A percentile compares a stretch with the other conserved stretches of the same genome.
phyloP scores from a whole-genome alignment of 1,140 invertebrate species.

The Pteromalus puparum region DNA sequence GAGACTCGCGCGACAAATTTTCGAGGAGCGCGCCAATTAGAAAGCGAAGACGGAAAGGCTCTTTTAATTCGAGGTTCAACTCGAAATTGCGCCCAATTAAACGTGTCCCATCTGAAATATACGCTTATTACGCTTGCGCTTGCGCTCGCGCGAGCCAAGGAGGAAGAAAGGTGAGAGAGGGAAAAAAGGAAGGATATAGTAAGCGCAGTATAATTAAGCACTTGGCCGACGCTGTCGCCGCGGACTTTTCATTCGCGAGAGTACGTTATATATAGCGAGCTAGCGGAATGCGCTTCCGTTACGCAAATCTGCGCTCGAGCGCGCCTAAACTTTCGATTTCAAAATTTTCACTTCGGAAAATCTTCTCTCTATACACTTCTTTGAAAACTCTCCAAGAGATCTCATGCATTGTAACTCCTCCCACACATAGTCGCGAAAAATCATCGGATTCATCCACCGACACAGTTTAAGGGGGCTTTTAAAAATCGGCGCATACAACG shows the following conservation, averaged over 20 bases:
- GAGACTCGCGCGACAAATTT: constrained; percentile 35
- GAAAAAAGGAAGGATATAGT: constrained; percentile 17
- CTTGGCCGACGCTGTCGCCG: neutral
- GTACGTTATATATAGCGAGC: neutral
- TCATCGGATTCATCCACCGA: no score
- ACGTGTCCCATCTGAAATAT: neutral
- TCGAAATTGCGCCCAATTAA: constrained; percentile 41
- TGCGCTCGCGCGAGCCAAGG: neutral
- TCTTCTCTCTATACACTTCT: neutral
- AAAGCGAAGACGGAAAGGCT: constrained; percentile 37
- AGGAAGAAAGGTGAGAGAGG: neutral
- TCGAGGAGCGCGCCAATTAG: constrained; percentile 29
- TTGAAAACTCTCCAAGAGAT: no score
- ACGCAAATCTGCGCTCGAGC: neutral
- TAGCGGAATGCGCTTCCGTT: constrained; percentile 7
- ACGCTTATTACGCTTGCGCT: constrained; percentile 16
- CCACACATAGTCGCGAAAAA: no score
- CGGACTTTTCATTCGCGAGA: constrained; percentile 3
- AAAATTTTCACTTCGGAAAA: constrained; percentile 27
- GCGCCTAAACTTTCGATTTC: constrained; percentile 4
- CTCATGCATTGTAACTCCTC: no score
- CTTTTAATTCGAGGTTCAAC: constrained; percentile 26
- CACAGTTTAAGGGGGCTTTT: neutral
- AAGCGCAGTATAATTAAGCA: constrained; percentile 22
- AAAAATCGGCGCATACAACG: neutral